A percentile compares a stretch with the other conserved stretches of the same genome.
Conservation (phyloP, 2,113 vertebrate genomes). For the Myodes glareolus region DNA sequence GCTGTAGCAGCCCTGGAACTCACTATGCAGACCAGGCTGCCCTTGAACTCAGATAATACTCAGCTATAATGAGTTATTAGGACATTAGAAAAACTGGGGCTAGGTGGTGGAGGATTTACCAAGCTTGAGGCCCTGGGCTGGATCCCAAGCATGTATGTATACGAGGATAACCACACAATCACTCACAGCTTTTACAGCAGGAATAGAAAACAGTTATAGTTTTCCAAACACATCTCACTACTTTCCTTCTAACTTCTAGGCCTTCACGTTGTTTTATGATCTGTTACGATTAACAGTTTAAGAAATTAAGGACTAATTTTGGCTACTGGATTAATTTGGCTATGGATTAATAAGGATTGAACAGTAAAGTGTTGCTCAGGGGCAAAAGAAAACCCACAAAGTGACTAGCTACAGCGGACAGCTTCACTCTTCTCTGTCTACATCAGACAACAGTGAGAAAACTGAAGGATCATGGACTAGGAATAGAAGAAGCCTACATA, state of each 20-base stretch:
- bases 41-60: neutral
- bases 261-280: neutral
- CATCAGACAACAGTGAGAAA: neutral
- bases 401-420: neutral
- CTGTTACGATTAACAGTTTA: neutral
- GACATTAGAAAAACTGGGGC: neutral
- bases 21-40: neutral
- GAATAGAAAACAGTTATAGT: neutral
- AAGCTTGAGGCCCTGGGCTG: neutral
- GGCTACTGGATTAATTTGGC: neutral
- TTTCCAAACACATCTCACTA: neutral
- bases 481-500: neutral
- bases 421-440: neutral
- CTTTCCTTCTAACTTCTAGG: neutral
- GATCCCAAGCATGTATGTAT: neutral
- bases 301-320: constrained; percentile 31
- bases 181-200: neutral
- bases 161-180: neutral
- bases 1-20: neutral
- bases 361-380: neutral
- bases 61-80: constrained; percentile 14
- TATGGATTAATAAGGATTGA: constrained; percentile 16
- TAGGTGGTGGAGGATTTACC: neutral
- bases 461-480: neutral
- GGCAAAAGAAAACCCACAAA: neutral